Conservation (phyloP, 2,113 vertebrate species). For the Peromyscus maniculatus region DNA sequence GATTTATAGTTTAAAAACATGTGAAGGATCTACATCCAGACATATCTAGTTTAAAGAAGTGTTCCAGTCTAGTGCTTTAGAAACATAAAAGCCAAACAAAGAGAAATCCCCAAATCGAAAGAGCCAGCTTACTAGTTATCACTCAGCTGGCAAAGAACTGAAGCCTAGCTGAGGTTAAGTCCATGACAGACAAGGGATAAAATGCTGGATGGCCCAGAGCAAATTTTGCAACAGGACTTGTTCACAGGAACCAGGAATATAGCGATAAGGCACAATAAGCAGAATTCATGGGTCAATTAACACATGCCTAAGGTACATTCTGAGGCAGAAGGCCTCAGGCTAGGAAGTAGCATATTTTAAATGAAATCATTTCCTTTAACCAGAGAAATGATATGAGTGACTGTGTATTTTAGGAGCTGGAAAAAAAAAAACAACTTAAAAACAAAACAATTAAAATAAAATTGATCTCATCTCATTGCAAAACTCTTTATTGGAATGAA, state of each 20-base stretch:
- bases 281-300: slow-evolving; percentile 82
- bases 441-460: slow-evolving; percentile 48
- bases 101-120: slow-evolving; percentile 6
- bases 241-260: slow-evolving; percentile 79
- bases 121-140: slow-evolving; percentile 14
- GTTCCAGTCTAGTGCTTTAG: background rate
- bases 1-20: background rate
- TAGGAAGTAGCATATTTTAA: slow-evolving; percentile 76
- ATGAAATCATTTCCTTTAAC: slow-evolving; percentile 68
- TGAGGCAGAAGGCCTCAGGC: slow-evolving; percentile 78
- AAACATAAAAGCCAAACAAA: background rate
- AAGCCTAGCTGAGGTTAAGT: slow-evolving; percentile 80
- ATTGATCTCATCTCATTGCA: slow-evolving; percentile 27
- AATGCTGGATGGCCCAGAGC: slow-evolving; percentile 79
- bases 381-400: slow-evolving; percentile 75
- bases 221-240: slow-evolving; percentile 73
- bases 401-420: slow-evolving; percentile 43
- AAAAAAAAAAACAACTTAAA: slow-evolving; percentile 32
- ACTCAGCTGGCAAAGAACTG: slow-evolving; percentile 76
- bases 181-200: slow-evolving; percentile 70
- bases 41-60: background rate
- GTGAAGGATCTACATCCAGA: background rate
- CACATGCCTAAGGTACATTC: slow-evolving; percentile 79
- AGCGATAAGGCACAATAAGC: slow-evolving; percentile 69
- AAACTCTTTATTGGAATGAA: slow-evolving; percentile 4